Conservation (phyloP, 2,888 invertebrate species). For the Nowickia ferox region DNA sequence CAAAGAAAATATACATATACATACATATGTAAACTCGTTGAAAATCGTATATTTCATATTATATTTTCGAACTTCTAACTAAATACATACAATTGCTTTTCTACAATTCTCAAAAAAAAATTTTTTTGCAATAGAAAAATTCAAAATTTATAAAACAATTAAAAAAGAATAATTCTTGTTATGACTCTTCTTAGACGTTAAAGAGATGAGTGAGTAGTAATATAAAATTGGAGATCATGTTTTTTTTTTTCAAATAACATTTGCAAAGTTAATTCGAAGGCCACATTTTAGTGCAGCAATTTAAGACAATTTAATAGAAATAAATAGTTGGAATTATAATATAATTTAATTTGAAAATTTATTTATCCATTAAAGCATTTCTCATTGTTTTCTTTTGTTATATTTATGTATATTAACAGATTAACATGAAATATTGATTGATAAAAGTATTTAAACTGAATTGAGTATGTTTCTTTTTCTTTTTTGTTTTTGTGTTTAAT, state of each 20-base stretch:
- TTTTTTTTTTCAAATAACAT: slow-evolving; percentile 23
- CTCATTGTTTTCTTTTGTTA: slow-evolving; percentile 1
- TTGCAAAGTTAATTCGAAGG: slow-evolving; percentile 35
- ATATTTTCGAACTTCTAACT: slow-evolving; percentile 49
- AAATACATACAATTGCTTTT: slow-evolving; percentile 31
- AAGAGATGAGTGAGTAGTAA: slow-evolving; percentile 49
- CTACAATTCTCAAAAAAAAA: slow-evolving; percentile 13
- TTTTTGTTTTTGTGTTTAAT: neutral
- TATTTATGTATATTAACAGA: slow-evolving; percentile 18
- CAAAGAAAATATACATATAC: neutral
- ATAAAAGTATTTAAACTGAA: slow-evolving; percentile 38
- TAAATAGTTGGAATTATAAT: slow-evolving; percentile 48
- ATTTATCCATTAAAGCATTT: slow-evolving; percentile 25
- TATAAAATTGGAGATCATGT: slow-evolving; percentile 59
- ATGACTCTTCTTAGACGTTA: slow-evolving; percentile 44
- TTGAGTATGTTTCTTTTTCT: slow-evolving; percentile 50
- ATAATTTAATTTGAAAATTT: slow-evolving; percentile 35
- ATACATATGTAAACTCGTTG: slow-evolving; percentile 18
- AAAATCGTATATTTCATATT: slow-evolving; percentile 1
- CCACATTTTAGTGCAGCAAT: slow-evolving; percentile 28
- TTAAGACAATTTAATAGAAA: slow-evolving; percentile 30
- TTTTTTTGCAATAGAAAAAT: neutral
- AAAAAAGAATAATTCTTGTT: slow-evolving; percentile 17
- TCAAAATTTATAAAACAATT: slow-evolving; percentile 10
- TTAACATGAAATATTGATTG: neutral